Conservation (phyloP, 2,888 invertebrate species). For the Nephrotoma guestfalica region DNA sequence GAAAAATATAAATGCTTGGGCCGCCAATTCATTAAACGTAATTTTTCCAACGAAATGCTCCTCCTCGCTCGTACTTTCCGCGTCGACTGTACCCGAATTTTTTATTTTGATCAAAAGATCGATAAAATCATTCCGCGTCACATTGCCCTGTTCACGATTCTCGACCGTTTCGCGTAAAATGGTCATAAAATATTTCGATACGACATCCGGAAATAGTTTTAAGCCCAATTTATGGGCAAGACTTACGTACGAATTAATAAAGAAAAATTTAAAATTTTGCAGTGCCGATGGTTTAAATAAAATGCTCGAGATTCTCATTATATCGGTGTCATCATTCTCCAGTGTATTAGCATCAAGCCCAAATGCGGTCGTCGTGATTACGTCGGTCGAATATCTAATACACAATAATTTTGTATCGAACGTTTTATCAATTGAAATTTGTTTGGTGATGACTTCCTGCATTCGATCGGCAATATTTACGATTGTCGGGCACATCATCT, state of each 20-base stretch:
- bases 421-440: not conserved
- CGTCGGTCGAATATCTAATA: not conserved
- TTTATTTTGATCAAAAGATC: slow-evolving; percentile 32
- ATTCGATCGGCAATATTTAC: not conserved
- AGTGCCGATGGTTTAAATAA: not conserved
- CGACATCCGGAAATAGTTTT: slow-evolving; percentile 17
- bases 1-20: slow-evolving; percentile 39
- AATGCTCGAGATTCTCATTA: not conserved
- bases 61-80: not conserved
- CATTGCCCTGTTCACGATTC: slow-evolving; percentile 23
- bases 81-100: slow-evolving; percentile 11
- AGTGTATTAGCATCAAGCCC: not conserved
- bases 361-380: not conserved
- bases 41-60: not conserved
- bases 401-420: not conserved
- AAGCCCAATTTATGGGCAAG: slow-evolving; percentile 18
- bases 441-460: not conserved
- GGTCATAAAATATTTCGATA: slow-evolving; percentile 23
- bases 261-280: not conserved
- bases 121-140: slow-evolving; percentile 13
- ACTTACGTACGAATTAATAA: not conserved
- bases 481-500: not conserved
- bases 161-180: slow-evolving; percentile 28
- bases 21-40: slow-evolving; percentile 32
- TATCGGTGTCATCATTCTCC: not conserved